Percentiles rank a stretch among this genome's conserved stretches.
phyloP scores from a whole-genome alignment of 2,113 vertebrate genomes.

The Oxyruncus cristatus region DNA sequence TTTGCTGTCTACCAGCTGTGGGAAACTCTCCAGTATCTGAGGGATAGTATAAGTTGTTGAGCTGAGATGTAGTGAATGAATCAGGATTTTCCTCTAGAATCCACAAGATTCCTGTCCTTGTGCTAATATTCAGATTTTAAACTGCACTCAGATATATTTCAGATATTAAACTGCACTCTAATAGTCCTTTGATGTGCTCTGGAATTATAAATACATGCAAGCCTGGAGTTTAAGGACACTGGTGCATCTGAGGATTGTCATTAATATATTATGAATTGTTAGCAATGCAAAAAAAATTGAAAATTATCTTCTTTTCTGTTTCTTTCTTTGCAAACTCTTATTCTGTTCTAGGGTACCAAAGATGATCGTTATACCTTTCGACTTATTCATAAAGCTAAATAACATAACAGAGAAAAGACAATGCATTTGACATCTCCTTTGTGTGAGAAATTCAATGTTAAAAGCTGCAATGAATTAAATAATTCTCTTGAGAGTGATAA shows the following conservation, averaged over 20 bases:
- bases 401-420: not conserved
- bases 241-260: not conserved
- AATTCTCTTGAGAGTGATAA: not conserved
- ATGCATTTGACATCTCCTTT: not conserved
- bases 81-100: not conserved
- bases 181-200: not conserved
- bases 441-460: not conserved
- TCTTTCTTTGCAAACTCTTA: not conserved
- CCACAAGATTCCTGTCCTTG: not conserved
- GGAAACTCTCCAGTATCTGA: not conserved
- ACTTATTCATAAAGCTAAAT: conserved; percentile 4
- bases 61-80: not conserved
- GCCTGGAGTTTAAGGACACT: not conserved
- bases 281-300: not conserved
- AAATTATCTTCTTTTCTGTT: not conserved
- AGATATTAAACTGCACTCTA: not conserved
- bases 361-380: not conserved
- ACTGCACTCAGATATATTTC: not conserved
- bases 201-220: not conserved
- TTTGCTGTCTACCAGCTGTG: not conserved
- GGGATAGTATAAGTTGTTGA: not conserved
- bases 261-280: not conserved
- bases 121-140: not conserved
- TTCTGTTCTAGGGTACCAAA: not conserved
- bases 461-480: not conserved